Evolutionary conservation across 2,888 invertebrate species (phyloP), one percentile per base, ranked within the genome.

Genomic region (Drosophila limbata): DNA sequence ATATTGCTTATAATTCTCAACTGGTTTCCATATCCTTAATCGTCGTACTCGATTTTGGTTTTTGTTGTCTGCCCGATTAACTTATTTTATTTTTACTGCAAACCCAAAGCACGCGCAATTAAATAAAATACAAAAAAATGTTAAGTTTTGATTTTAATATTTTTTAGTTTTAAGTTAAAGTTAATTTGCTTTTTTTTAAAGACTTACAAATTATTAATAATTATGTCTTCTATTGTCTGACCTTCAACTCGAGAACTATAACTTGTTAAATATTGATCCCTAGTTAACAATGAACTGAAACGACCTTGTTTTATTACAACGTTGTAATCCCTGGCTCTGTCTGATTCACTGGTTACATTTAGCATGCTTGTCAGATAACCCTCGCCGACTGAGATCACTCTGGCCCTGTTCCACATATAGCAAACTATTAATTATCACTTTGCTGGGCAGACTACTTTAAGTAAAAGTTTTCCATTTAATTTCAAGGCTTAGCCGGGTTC

Each of bases 381-480:
- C 57, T 37, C 45, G 6, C 44, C 10, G 25, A 5, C 10, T 47
- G 25, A 17, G 44, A 50, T 35, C 15, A 25, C 39, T 11, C 44
- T 50, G 62, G 3, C 63, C 56, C 15, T 48, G 67, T 53, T 51
- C 42, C 44, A 59, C 51, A 31, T 59, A 50, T 62, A 35, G 61
- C 53, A 55, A 45, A 21, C 21, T 2, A 21, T 35, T n/a, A n/a
- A 39, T 60, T 60, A 56, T 59, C 45, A 19, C 21, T 21, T 40
- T 21, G 19, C 9, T 50, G 11, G 37, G 19, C 21, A 5, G 40
- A 31, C 53, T 44, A n/a, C 28, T 8, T 28, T 37, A 25, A 31
- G 31, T 44, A 28, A 45, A 66, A 74, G 47, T 45, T 69, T 78
- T 79, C 61, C 52, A 76, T 63, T 56, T 33, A 59, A 17, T 9